phyloP scores from a whole-genome alignment of 2,113 vertebrate genomes.

The Microtus richardsoni region DNA sequence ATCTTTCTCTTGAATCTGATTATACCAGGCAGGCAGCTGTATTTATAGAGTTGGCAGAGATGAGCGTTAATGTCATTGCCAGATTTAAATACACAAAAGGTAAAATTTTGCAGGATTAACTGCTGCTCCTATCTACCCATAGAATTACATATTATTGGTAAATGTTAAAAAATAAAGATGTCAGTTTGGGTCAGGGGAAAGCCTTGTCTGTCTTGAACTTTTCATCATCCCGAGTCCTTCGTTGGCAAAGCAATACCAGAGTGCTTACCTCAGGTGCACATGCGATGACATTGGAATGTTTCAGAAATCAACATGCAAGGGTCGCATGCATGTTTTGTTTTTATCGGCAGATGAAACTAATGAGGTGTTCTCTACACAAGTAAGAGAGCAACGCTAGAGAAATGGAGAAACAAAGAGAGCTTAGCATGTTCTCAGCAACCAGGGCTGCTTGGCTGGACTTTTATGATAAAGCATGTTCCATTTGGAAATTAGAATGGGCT shows the following conservation, averaged over 20 bases:
- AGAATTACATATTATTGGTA: background rate
- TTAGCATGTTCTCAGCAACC: background rate
- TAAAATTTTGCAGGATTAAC: conserved; percentile 34
- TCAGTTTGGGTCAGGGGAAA: background rate
- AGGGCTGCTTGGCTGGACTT: background rate
- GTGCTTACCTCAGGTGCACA: background rate
- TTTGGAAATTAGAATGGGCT: conserved; percentile 32
- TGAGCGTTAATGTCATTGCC: background rate
- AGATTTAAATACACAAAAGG: conserved; percentile 5
- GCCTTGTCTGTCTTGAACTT: background rate
- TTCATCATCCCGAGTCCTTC: background rate
- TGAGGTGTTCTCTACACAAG: background rate
- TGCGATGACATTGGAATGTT: background rate
- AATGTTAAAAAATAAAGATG: background rate
- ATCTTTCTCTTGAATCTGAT: conserved; percentile 58
- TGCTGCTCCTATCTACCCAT: background rate
- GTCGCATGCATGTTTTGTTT: background rate
- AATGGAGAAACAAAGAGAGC: background rate
- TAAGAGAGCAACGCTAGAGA: background rate
- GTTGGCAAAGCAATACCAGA: background rate
- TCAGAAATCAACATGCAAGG: background rate
- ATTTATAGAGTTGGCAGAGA: conserved; percentile 22
- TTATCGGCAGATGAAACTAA: background rate
- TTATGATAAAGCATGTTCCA: background rate
- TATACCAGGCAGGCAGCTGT: conserved; percentile 44